Evolutionary conservation across 2,797 vertebrate genomes (phyloP).

Genomic region (Amblyopsis hoosieri): DNA sequence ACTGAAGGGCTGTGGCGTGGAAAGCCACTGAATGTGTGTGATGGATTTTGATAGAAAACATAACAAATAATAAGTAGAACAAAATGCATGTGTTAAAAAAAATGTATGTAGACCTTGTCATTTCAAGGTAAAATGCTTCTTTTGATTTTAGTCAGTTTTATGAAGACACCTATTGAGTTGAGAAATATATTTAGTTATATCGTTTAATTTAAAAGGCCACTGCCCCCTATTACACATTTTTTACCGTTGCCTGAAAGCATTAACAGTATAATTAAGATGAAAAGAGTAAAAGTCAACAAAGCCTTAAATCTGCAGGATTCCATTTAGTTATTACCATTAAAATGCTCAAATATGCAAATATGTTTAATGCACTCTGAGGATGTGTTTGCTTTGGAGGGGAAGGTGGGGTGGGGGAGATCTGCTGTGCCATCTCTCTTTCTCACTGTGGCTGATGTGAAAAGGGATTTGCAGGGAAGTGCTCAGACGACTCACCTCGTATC

Average conservation of each 20-base stretch:
- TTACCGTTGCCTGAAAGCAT: conserved; percentile 68
- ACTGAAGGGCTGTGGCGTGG: neutral
- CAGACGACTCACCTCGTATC: conserved; percentile 85
- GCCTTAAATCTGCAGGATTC: conserved; percentile 70
- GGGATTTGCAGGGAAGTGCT: conserved; percentile 50
- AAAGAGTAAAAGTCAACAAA: conserved; percentile 73
- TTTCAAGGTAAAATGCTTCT: conserved; percentile 44
- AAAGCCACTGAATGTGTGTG: neutral
- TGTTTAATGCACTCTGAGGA: conserved; percentile 68
- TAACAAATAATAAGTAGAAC: conserved; percentile 52
- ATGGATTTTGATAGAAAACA: conserved; percentile 41
- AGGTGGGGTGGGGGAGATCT: conserved; percentile 68
- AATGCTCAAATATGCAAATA: conserved; percentile 77
- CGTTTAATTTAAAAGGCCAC: conserved; percentile 35
- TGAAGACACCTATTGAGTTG: conserved; percentile 25
- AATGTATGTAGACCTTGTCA: conserved; percentile 44
- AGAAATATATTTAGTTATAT: conserved; percentile 67
- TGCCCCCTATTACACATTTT: conserved; percentile 68
- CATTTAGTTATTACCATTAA: conserved; percentile 71
- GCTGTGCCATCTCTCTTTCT: conserved; percentile 69
- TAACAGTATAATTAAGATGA: conserved; percentile 67
- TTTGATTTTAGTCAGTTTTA: conserved; percentile 47
- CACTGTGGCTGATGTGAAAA: conserved; percentile 60
- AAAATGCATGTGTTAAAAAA: conserved; percentile 34
- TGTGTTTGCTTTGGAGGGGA: conserved; percentile 46